A percentile compares a stretch with the other conserved stretches of the same genome.
phyloP scores from a whole-genome alignment of 1,140 invertebrate species.

The Apocrypta bakeri region DNA sequence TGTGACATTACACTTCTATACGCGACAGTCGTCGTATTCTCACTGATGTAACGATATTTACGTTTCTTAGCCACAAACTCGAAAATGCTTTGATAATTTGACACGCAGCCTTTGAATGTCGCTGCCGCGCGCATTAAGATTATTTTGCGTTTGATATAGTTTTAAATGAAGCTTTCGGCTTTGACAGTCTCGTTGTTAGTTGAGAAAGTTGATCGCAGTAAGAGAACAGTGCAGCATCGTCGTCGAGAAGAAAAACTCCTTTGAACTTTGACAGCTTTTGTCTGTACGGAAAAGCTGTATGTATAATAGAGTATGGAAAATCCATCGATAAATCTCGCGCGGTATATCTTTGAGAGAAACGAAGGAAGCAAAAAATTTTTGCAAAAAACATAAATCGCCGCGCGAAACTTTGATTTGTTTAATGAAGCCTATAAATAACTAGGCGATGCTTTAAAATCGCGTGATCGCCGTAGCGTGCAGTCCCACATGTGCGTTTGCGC shows the following conservation, averaged over 20 bases:
- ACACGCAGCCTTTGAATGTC: neutral
- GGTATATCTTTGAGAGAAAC: too few species aligned
- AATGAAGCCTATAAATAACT: neutral
- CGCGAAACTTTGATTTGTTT: neutral
- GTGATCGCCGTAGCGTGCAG: neutral
- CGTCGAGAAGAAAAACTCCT: too few species aligned
- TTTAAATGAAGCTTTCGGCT: neutral
- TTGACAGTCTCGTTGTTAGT: neutral
- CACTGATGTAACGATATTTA: neutral
- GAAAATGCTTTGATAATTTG: slow-evolving; percentile 33
- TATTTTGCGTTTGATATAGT: neutral
- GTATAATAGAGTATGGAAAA: too few species aligned
- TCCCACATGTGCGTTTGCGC: neutral
- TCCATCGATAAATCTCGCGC: too few species aligned
- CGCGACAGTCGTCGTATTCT: neutral
- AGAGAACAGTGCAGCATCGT: too few species aligned
- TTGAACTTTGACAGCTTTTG: too few species aligned
- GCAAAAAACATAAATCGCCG: too few species aligned
- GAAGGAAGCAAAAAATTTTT: too few species aligned
- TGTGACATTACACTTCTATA: slow-evolving; percentile 5
- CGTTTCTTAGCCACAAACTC: neutral
- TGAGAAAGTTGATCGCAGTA: too few species aligned
- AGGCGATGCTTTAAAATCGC: neutral
- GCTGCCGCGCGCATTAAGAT: slow-evolving; percentile 4
- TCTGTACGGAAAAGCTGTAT: too few species aligned